These are phyloP conservation scores for Strix occidentalis DNA, from an alignment of 2,797 vertebrate genomes.

Conservation along the genomic window DNA sequence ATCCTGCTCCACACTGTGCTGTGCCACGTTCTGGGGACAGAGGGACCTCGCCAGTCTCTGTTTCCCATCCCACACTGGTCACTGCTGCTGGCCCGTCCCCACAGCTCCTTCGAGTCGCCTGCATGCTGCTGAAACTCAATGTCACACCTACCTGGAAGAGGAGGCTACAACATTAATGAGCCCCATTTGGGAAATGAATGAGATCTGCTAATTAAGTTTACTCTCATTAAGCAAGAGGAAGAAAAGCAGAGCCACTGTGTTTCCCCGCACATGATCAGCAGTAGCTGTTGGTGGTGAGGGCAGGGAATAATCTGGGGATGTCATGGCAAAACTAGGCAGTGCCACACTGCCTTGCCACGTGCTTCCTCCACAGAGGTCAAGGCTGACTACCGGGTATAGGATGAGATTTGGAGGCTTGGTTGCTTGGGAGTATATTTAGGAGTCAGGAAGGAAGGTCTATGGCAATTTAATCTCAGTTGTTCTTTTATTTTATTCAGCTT, in stretches of 20 bases:
- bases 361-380: neutral
- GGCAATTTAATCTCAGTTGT: conserved; percentile 64
- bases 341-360: neutral
- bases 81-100: accelerated
- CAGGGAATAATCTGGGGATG: neutral
- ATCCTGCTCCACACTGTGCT: accelerated
- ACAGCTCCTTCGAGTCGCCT: neutral
- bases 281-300: neutral
- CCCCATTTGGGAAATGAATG: neutral
- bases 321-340: neutral
- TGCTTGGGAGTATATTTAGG: conserved; percentile 39
- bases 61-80: accelerated
- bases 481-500: conserved; percentile 61
- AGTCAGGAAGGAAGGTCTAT: conserved; percentile 60
- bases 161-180: neutral
- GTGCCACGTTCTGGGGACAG: accelerated
- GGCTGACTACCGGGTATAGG: neutral
- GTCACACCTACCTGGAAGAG: neutral
- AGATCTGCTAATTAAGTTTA: conserved; percentile 15
- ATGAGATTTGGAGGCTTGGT: neutral
- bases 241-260: neutral
- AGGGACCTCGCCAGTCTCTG: neutral
- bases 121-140: accelerated
- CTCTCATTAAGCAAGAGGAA: neutral
- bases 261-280: neutral